Conservation (phyloP, 2,888 invertebrate genomes). For the Caradrina kadenii region DNA sequence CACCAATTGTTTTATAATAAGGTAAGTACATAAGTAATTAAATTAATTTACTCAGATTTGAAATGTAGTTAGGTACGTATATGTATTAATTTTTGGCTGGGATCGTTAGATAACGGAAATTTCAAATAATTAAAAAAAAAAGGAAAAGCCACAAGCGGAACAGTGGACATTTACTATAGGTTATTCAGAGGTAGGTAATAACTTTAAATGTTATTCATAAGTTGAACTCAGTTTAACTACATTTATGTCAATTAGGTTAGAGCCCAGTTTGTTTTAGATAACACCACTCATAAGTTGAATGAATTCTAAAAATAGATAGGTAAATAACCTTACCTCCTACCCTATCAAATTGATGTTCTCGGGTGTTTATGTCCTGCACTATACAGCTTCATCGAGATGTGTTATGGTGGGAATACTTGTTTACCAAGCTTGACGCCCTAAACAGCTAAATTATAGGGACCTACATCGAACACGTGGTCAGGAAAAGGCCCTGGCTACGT, state of each 20-base stretch:
- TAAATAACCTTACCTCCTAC: slow-evolving; percentile 52
- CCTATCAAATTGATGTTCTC: slow-evolving; percentile 39
- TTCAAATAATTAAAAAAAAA: neutral
- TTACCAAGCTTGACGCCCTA: slow-evolving; percentile 27
- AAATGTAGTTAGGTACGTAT: neutral
- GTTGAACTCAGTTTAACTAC: slow-evolving; percentile 53
- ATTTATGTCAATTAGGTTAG: slow-evolving; percentile 62
- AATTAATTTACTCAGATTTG: neutral
- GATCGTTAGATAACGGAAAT: neutral
- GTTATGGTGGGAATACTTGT: slow-evolving; percentile 28
- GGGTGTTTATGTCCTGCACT: slow-evolving; percentile 35
- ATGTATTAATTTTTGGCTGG: too few species aligned
- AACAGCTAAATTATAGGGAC: neutral
- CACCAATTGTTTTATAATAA: neutral
- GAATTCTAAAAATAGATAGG: slow-evolving; percentile 64
- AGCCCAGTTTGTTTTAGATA: slow-evolving; percentile 61
- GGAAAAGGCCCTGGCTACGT: slow-evolving; percentile 24
- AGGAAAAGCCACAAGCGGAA: slow-evolving; percentile 4
- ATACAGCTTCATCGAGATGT: slow-evolving; percentile 40
- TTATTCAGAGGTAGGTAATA: slow-evolving; percentile 33
- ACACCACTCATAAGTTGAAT: slow-evolving; percentile 61
- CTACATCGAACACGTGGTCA: slow-evolving; percentile 34
- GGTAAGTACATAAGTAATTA: neutral
- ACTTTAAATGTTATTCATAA: slow-evolving; percentile 45
- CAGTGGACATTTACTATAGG: slow-evolving; percentile 9